Evolutionary conservation across 53 echinoderm and acorn worm species (phyloP), one percentile per base, ranked within the genome.

Genomic region (Temnopleurus reevesii): DNA sequence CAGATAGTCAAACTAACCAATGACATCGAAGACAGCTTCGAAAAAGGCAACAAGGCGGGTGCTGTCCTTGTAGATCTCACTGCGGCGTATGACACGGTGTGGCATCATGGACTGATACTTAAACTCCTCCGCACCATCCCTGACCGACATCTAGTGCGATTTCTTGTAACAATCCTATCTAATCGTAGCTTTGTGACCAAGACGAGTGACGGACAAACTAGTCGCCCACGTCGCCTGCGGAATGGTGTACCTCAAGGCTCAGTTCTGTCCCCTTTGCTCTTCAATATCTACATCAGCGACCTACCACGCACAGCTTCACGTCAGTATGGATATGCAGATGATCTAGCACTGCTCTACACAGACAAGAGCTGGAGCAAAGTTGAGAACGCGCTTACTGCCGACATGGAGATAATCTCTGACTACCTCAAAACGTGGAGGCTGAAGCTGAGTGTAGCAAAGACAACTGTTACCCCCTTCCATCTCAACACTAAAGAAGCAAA

Each of bases 61-160:
- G 89, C n/a, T 28, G 38, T 88, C 18, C 65, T 87, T 5, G 89
- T 93, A 5, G 90, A 93, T 53, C 86, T 92, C 25, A 92, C 92
- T 21, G 92, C 90, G 3, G 92, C 92, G 7, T 92, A 89, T 27
- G 90, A 92, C 65, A 92, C 92, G 0, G 90, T 90, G 31, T 92
- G 92, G 92, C 92, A 90, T 44, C 85, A 77, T 8, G 84, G 90
- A 9, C 60, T 90, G 9, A 76, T 41, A 44, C 57, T 84, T 33
- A 92, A 92, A 77, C 90, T 92, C 4, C 77, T 90, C 0, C 84
- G 59, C 7, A 76, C 38, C 29, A 76, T 92, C 35, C 90, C 84
- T 58, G 90, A 90, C 86, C 59, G 60, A 15, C 77, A 90, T 53
- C 53, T n/a, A n/a, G n/a, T n/a, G n/a, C n/a, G n/a, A n/a, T n/a